A percentile compares a stretch with the other conserved stretches of the same genome.
Evolutionary conservation across 2,797 vertebrate genomes (phyloP).

Genomic region (Australoheros facetus): DNA sequence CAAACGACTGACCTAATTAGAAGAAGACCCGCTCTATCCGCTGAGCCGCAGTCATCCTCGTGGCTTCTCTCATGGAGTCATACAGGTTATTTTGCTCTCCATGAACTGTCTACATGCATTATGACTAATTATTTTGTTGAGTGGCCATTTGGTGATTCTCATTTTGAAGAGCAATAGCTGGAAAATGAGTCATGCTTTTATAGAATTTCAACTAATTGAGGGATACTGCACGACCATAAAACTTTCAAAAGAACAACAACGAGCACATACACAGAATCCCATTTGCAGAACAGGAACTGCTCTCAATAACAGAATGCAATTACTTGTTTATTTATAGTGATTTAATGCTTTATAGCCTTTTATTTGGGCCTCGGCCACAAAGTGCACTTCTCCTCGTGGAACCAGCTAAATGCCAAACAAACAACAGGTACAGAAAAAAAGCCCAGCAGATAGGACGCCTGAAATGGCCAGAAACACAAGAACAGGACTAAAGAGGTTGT

Average conservation of each 20-base stretch:
- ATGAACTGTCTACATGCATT: constrained; percentile 14
- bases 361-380: constrained; percentile 15
- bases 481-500: constrained; percentile 17
- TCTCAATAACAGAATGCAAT: constrained; percentile 25
- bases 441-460: neutral
- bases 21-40: neutral
- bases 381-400: constrained; percentile 13
- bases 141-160: constrained; percentile 36
- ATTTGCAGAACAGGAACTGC: neutral
- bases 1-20: neutral
- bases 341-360: constrained; percentile 29
- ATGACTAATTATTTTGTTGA: constrained; percentile 39
- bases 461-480: constrained; percentile 41
- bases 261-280: neutral
- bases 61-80: constrained; percentile 27
- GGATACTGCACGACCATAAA: neutral
- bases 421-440: constrained; percentile 21
- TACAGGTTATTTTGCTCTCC: constrained; percentile 33
- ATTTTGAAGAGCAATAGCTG: constrained; percentile 28
- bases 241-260: neutral
- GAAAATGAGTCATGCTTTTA: constrained; percentile 40
- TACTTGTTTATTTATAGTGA: constrained; percentile 26
- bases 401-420: constrained; percentile 36
- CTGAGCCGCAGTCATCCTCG: neutral
- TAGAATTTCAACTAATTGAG: constrained; percentile 22